Evolutionary conservation across 2,113 vertebrate genomes (phyloP).

Genomic region (Channa maculata): DNA sequence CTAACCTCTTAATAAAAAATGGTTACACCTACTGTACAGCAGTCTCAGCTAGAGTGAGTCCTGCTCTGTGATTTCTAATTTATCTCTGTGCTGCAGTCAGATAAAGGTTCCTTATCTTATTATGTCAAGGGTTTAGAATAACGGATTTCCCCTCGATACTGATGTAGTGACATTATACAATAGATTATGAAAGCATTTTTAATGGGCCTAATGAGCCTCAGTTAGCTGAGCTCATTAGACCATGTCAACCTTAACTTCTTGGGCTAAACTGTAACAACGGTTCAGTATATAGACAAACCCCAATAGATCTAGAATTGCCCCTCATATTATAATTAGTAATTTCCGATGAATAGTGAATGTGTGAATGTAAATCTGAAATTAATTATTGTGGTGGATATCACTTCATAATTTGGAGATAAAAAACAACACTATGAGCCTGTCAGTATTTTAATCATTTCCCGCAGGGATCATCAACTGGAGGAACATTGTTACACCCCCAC

Average conservation of each 20-base stretch:
- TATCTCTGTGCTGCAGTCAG: conserved; percentile 19
- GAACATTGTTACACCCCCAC: too few relatives aligned
- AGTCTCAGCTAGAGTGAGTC: conserved; percentile 8
- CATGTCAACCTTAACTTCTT: conserved; percentile 5
- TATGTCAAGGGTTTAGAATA: conserved; percentile 27
- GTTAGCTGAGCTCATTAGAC: not conserved
- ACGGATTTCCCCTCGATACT: conserved; percentile 28
- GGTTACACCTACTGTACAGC: not conserved
- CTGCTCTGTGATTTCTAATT: conserved; percentile 14
- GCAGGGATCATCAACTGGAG: too few relatives aligned
- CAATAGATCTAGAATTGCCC: conserved; percentile 24
- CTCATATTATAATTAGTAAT: conserved; percentile 54
- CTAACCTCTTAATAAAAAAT: conserved; percentile 43
- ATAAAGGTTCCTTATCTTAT: conserved; percentile 40
- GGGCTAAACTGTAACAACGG: conserved; percentile 33
- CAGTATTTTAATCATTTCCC: conserved; percentile 29
- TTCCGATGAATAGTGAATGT: conserved; percentile 40
- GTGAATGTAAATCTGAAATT: conserved; percentile 44
- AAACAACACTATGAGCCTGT: conserved; percentile 52
- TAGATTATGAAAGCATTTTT: conserved; percentile 16
- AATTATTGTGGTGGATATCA: conserved; percentile 38
- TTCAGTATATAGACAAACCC: not conserved
- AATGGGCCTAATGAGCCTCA: conserved; percentile 19
- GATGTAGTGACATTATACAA: conserved; percentile 13
- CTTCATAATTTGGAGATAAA: conserved; percentile 47